A percentile compares a stretch with the other conserved stretches of the same genome.
These are phyloP conservation scores for Cephus runcator DNA, from an alignment of 2,888 invertebrate species.

Conservation along the genomic window DNA sequence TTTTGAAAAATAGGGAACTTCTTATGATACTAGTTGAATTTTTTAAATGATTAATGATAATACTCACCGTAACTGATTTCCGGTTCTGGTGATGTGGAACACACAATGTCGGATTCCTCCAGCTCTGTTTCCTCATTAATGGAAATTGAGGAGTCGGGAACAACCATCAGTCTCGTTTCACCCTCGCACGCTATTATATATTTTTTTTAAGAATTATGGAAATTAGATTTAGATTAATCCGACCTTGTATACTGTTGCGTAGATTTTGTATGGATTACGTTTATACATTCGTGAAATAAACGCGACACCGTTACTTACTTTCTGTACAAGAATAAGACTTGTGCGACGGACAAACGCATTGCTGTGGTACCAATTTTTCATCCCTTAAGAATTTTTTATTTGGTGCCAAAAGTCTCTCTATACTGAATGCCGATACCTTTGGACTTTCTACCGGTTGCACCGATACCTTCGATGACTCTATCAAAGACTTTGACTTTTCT, in stretches of 20 bases:
- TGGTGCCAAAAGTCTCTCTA: constrained; percentile 57
- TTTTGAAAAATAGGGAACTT: no score
- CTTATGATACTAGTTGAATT: no score
- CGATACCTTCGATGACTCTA: constrained; percentile 22
- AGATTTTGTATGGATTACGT: no score
- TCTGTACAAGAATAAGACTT: no score
- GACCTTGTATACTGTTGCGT: no score
- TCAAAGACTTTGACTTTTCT: constrained; percentile 26
- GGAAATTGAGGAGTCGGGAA: constrained; percentile 56
- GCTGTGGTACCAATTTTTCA: constrained; percentile 20
- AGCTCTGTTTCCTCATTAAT: constrained; percentile 51
- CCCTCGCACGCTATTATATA: constrained; percentile 38
- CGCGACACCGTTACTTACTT: no score
- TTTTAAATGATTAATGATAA: no score
- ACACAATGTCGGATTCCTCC: constrained; percentile 49
- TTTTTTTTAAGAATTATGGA: no score
- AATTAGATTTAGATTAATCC: no score
- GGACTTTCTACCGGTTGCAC: constrained; percentile 32
- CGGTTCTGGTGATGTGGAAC: constrained; percentile 54
- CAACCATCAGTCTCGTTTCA: constrained; percentile 42
- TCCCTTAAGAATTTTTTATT: constrained; percentile 33
- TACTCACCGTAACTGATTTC: constrained; percentile 55
- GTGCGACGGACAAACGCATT: constrained; percentile 10
- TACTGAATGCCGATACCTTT: constrained; percentile 54
- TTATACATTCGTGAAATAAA: no score